A percentile compares a stretch with the other conserved stretches of the same genome.
Evolutionary conservation across 2,888 invertebrate genomes (phyloP).

Genomic region (Blastobasis adustella): DNA sequence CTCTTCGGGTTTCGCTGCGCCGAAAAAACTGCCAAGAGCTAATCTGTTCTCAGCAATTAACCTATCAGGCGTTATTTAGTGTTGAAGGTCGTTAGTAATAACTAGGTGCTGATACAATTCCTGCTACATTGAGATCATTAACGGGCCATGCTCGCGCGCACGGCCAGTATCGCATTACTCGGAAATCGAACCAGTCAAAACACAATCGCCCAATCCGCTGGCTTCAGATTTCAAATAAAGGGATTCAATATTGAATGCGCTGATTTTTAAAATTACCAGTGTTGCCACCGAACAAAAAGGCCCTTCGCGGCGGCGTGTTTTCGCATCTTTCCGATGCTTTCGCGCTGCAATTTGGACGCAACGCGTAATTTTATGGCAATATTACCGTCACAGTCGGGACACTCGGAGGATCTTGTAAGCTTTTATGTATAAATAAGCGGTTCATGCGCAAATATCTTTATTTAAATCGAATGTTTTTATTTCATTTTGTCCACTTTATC

Average conservation of each 20-base stretch:
- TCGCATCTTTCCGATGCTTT: slow-evolving; percentile 48
- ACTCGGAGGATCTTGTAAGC: neutral
- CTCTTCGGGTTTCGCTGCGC: slow-evolving; percentile 38
- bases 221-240: slow-evolving; percentile 23
- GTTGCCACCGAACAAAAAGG: slow-evolving; percentile 44
- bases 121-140: slow-evolving; percentile 18
- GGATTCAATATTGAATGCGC: slow-evolving; percentile 28
- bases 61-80: slow-evolving; percentile 64
- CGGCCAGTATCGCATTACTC: too few relatives aligned
- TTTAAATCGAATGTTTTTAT: too few relatives aligned
- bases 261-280: slow-evolving; percentile 36
- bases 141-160: too few relatives aligned
- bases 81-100: slow-evolving; percentile 57
- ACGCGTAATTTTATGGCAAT: slow-evolving; percentile 12
- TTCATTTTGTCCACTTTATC: too few relatives aligned
- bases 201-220: slow-evolving; percentile 11
- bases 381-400: slow-evolving; percentile 1
- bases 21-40: slow-evolving; percentile 66
- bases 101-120: slow-evolving; percentile 44
- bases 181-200: slow-evolving; percentile 4
- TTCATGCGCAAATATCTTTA: too few relatives aligned
- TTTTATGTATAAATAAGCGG: too few relatives aligned
- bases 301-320: slow-evolving; percentile 34
- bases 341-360: slow-evolving; percentile 42
- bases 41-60: slow-evolving; percentile 68